Percentiles rank a stretch among this genome's conserved stretches.
phyloP scores from a whole-genome alignment of 2,888 invertebrate species.

The Hoplodrina ambigua region DNA sequence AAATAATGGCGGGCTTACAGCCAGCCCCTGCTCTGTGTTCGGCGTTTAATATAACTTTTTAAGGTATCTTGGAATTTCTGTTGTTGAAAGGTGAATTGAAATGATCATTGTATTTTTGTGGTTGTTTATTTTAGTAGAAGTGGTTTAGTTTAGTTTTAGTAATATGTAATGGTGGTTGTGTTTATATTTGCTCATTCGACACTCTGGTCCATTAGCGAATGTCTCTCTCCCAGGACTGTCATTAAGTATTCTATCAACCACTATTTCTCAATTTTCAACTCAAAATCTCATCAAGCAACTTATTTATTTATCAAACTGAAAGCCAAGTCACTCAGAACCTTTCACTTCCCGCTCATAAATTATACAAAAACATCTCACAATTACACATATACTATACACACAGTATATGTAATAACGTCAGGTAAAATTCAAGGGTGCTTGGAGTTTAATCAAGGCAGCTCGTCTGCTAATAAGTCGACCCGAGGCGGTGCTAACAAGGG shows the following conservation, averaged over 20 bases:
- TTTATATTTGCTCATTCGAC: not conserved
- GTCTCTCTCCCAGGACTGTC: too few relatives aligned
- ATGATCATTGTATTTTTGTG: conserved; percentile 42
- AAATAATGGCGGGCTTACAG: conserved; percentile 70
- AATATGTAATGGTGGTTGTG: not conserved
- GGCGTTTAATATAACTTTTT: conserved; percentile 60
- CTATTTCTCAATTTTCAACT: not conserved
- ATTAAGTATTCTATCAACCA: too few relatives aligned
- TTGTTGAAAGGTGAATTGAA: conserved; percentile 57
- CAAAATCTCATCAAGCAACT: not conserved
- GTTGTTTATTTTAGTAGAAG: conserved; percentile 11
- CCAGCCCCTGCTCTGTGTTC: conserved; percentile 46
- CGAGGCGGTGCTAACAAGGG: conserved; percentile 52
- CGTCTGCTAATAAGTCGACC: conserved; percentile 65
- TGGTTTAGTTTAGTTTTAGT: not conserved
- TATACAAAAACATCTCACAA: conserved; percentile 48
- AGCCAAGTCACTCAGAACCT: conserved; percentile 28
- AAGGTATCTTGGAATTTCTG: conserved; percentile 55
- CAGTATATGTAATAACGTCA: conserved; percentile 36
- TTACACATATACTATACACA: conserved; percentile 15
- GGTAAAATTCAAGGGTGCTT: conserved; percentile 55
- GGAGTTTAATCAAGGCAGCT: conserved; percentile 67
- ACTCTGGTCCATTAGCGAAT: too few relatives aligned
- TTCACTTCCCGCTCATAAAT: conserved; percentile 32
- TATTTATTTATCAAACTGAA: conserved; percentile 42